Conservation (phyloP, 2,797 vertebrate genomes). For the Halcyon badia region DNA sequence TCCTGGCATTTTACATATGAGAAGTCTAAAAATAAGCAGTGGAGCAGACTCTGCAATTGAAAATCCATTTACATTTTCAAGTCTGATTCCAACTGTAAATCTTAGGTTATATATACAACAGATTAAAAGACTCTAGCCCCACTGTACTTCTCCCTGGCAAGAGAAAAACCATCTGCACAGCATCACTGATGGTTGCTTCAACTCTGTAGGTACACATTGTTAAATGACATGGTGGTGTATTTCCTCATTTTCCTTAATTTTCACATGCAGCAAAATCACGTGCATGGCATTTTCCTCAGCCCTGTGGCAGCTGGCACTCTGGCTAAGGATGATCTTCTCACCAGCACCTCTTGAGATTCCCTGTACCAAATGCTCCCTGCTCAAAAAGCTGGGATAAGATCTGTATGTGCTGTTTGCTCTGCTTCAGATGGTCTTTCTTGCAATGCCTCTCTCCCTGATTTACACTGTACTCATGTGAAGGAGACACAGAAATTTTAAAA, state of each 20-base stretch:
- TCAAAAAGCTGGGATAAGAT: neutral
- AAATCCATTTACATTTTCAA: slow-evolving; percentile 61
- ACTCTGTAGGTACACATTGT: slow-evolving; percentile 40
- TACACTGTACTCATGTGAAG: neutral
- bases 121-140: slow-evolving; percentile 40
- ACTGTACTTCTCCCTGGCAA: neutral
- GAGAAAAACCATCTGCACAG: slow-evolving; percentile 42
- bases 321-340: neutral
- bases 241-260: slow-evolving; percentile 55
- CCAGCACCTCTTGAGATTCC: neutral
- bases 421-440: neutral
- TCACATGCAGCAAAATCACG: neutral
- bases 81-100: slow-evolving; percentile 20
- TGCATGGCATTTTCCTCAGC: neutral
- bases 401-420: neutral
- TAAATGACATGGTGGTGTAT: slow-evolving; percentile 24
- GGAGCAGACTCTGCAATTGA: slow-evolving; percentile 31
- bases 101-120: slow-evolving; percentile 40
- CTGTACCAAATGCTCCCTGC: neutral
- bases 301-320: neutral
- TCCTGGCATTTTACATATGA: slow-evolving; percentile 27
- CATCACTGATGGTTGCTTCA: slow-evolving; percentile 44
- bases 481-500: neutral
- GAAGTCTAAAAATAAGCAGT: slow-evolving; percentile 44
- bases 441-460: neutral